Conservation (phyloP, 2,888 invertebrate genomes). For the Timandra comae region DNA sequence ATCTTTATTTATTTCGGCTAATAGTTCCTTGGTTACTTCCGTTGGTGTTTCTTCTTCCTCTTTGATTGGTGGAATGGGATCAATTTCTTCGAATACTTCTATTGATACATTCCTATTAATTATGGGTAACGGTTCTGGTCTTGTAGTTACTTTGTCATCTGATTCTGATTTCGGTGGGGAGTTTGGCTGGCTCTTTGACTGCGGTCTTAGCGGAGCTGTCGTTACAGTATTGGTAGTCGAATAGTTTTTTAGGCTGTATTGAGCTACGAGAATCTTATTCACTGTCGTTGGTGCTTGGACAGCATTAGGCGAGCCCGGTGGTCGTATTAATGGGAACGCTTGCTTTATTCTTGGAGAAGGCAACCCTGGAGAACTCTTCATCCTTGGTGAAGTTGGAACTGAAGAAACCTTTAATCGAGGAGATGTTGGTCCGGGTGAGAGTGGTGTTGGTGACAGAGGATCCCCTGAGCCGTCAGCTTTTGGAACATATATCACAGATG, state of each 20-base stretch:
- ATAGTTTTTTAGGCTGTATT: conserved; percentile 74
- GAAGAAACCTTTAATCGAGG: conserved; percentile 81
- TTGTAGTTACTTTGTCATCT: conserved; percentile 44
- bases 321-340: conserved; percentile 78
- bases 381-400: conserved; percentile 86
- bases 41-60: conserved; percentile 63
- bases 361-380: conserved; percentile 82
- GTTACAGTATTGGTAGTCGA: conserved; percentile 47
- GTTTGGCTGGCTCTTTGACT: conserved; percentile 68
- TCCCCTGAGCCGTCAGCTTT: conserved; percentile 82
- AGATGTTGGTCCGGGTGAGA: conserved; percentile 79
- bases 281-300: conserved; percentile 67
- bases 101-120: conserved; percentile 48
- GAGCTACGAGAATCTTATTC: conserved; percentile 77
- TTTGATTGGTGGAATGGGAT: conserved; percentile 62
- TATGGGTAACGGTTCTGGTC: conserved; percentile 42
- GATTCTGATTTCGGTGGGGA: conserved; percentile 68
- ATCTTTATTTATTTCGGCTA: conserved; percentile 67
- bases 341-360: conserved; percentile 82
- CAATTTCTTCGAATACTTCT: conserved; percentile 59
- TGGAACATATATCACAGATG: conserved; percentile 93
- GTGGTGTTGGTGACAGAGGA: conserved; percentile 77
- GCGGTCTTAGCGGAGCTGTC: conserved; percentile 48
- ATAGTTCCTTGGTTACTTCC: conserved; percentile 54
- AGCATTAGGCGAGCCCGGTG: conserved; percentile 77